Evolutionary conservation across 2,888 invertebrate genomes (phyloP), one percentile per base, ranked within the genome.

Genomic region (Spicauda simplicius): DNA sequence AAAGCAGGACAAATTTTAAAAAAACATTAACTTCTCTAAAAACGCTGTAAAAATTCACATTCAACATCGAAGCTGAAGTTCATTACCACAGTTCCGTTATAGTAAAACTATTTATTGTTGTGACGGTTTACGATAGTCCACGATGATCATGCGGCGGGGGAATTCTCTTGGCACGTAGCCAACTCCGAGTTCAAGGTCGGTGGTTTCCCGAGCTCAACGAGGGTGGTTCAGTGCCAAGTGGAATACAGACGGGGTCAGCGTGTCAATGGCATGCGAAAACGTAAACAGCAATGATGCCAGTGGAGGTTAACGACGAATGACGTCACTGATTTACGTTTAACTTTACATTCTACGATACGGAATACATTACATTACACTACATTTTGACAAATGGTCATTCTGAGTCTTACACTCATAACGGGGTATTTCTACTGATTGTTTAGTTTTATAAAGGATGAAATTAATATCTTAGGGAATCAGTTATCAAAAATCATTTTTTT

Each of bases 161-260:
- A 41, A 41, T 41, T 41, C 18, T 50, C 50, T 50, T 50, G 50
- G 50, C 50, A 16, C 18, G 10, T 16, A 50, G 50, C 50, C 50
- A 50, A 11, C 41, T n/a, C 50, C 3, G 7, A 50, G 50, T 50
- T 50, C 50, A 50, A 50, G 50, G 50, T 18, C 50, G 50, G 50
- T 50, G 41, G 41, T 41, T 41, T 41, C 41, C 41, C 12, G 41
- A 41, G 41, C 41, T 41, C 41, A 41, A 2, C 3, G 41, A 41
- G 41, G 41, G 41, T 41, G 41, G 7, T 41, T 41, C 41, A 41
- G 12, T 41, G 41, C 41, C 41, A 41, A 41, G 41, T 50, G 50
- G 50, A 16, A 16, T n/a, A 18, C 50, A 18, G 18, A 11, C 50
- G 18, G 7, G 50, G 50, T 50, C 50, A 50, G 16, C 50, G 50